Evolutionary conservation across 2,797 vertebrate genomes (phyloP), one percentile per base, ranked within the genome.

Genomic region (Knipowitschia caucasica): DNA sequence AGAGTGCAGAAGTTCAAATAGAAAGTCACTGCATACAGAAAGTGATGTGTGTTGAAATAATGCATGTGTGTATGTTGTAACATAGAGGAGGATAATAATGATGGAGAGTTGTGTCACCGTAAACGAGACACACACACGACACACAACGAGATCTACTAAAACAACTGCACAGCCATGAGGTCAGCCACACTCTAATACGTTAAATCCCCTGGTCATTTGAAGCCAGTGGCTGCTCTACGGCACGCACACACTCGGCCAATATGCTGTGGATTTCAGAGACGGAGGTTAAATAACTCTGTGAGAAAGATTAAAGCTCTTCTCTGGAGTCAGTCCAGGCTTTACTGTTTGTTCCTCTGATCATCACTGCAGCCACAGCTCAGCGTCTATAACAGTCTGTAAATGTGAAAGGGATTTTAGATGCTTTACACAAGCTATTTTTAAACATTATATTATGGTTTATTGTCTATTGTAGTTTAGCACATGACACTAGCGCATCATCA

Each of bases 301-400:
- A 50, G 7, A 20, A 47, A 83, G 75, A 86, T 84, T 88, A 83
- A 55, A 59, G 54, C 26, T 55, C 69, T 75, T 87, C 82, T 66
- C 85, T 65, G 71, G 49, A 23, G 29, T 80, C 73, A 75, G 76
- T 69, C 73, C 73, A 59, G 55, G 59, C 59, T 56, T 39, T 38
- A 49, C 34, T 38, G 47, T 26, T 39, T 55, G 75, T 60, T 38
- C 42, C 39, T 64, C 62, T 67, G 73, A 39, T 39, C 24, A 77
- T 52, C 61, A 56, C 47, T 67, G 10, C 11, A 63, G 56, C 56
- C 59, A 57, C 40, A 50, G 49, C 34, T 62, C 50, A 20, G 15
- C 26, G 20, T n/a, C n/a, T 5, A 31, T 31, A 27, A 11, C 17
- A 4, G 44, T 20, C 17, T 20, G 14, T 31, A 12, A 47, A 20